Evolutionary conservation across 2,888 invertebrate species (phyloP).

Genomic region (Hydriomena furcata): DNA sequence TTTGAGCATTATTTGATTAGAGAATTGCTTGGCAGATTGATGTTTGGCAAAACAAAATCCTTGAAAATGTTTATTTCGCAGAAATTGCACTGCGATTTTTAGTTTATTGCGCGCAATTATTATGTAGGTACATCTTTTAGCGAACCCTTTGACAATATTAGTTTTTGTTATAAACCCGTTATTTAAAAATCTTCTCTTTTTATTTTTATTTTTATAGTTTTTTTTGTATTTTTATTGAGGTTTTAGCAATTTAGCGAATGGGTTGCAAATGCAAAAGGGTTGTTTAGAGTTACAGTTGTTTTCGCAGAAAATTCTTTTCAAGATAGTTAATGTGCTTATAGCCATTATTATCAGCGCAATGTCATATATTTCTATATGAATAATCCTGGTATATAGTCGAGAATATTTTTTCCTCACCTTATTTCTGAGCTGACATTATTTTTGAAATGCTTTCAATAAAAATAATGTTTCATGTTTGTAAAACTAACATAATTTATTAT

Average conservation of each 20-base stretch:
- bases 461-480: too few relatives aligned
- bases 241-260: constrained; percentile 58
- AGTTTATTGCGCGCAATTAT: constrained; percentile 53
- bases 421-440: too few relatives aligned
- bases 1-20: background rate
- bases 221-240: constrained; percentile 58
- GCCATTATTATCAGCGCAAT: constrained; percentile 4
- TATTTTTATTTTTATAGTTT: constrained; percentile 41
- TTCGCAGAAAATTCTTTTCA: constrained; percentile 22
- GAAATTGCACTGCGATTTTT: constrained; percentile 60
- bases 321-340: constrained; percentile 10
- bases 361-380: too few relatives aligned
- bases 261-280: constrained; percentile 65
- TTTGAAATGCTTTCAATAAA: too few relatives aligned
- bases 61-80: constrained; percentile 49
- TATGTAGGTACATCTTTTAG: constrained; percentile 45
- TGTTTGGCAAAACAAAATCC: constrained; percentile 31
- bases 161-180: constrained; percentile 43
- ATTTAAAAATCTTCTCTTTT: constrained; percentile 29
- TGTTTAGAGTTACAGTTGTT: constrained; percentile 37
- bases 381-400: too few relatives aligned
- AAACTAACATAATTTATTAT: too few relatives aligned
- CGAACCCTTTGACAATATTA: constrained; percentile 60
- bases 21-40: background rate
- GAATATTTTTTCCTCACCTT: too few relatives aligned